Evolutionary conservation across 2,888 invertebrate genomes (phyloP).

Genomic region (Choristoneura rosaceana): DNA sequence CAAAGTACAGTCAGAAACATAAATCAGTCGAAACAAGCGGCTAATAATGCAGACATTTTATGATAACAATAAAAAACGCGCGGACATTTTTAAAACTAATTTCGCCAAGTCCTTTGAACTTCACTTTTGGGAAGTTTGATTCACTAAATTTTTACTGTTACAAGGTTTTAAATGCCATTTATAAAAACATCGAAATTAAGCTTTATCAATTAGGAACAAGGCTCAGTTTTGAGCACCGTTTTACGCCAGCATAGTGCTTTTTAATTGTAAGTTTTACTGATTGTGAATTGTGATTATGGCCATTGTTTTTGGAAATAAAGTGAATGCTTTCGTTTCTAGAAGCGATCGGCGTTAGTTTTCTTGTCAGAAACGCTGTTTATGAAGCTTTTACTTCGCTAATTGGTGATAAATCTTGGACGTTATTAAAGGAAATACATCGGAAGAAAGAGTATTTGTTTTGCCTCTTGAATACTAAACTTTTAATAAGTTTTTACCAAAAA

Average conservation of each 20-base stretch:
- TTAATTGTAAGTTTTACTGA: not conserved
- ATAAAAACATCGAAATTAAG: not conserved
- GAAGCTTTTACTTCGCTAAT: constrained; percentile 15
- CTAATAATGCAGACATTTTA: constrained; percentile 70
- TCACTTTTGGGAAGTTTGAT: constrained; percentile 35
- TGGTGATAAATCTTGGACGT: not conserved
- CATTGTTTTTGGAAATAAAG: constrained; percentile 27
- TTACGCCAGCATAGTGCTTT: not conserved
- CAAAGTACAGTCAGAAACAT: constrained; percentile 50
- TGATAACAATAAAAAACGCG: constrained; percentile 71
- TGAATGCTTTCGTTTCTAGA: constrained; percentile 9
- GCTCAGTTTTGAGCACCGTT: not conserved
- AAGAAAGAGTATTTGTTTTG: not conserved
- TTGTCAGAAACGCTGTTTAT: constrained; percentile 10
- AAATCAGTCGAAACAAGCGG: constrained; percentile 67
- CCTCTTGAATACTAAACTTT: not conserved
- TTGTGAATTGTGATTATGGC: constrained; percentile 28
- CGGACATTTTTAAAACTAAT: constrained; percentile 68
- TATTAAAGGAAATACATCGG: not conserved
- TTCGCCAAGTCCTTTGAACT: constrained; percentile 65
- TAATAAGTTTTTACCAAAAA: too few species aligned
- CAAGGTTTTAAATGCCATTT: not conserved
- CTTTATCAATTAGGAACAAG: not conserved
- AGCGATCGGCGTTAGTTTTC: constrained; percentile 22
- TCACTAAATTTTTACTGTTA: not conserved